These are phyloP conservation scores for Atethmia centrago DNA, from an alignment of 2,888 invertebrate genomes.

Conservation along the genomic window DNA sequence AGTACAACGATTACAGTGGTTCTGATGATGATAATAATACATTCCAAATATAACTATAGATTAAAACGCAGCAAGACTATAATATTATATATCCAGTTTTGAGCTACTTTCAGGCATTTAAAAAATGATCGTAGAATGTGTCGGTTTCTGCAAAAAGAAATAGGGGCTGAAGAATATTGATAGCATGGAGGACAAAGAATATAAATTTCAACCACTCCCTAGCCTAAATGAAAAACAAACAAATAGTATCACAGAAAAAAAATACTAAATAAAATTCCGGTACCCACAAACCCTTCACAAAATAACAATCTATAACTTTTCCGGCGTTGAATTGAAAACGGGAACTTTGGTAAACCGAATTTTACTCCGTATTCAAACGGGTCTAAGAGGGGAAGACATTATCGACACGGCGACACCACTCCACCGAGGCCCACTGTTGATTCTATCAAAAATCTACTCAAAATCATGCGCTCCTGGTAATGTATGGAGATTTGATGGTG, in stretches of 20 bases:
- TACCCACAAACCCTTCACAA: slow-evolving; percentile 79
- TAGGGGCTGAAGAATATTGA: neutral
- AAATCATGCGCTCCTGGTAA: slow-evolving; percentile 68
- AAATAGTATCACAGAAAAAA: slow-evolving; percentile 44
- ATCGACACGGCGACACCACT: slow-evolving; percentile 85
- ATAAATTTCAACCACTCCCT: neutral
- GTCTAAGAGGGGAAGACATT: slow-evolving; percentile 84
- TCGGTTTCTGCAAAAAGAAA: neutral
- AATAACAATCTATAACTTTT: slow-evolving; percentile 88
- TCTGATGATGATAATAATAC: neutral
- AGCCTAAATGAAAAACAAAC: slow-evolving; percentile 23
- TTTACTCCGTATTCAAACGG: slow-evolving; percentile 85
- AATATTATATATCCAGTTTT: neutral
- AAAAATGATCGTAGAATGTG: neutral
- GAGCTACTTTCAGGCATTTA: neutral
- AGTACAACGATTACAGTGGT: slow-evolving; percentile 16
- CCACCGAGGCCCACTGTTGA: slow-evolving; percentile 83
- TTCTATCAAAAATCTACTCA: slow-evolving; percentile 88
- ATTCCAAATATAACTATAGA: neutral
- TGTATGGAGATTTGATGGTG: slow-evolving; percentile 59
- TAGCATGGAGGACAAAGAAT: neutral
- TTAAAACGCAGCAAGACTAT: neutral
- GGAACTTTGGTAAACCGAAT: slow-evolving; percentile 86
- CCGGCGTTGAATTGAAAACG: slow-evolving; percentile 77
- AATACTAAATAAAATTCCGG: slow-evolving; percentile 70